These are phyloP conservation scores for Saguinus oedipus DNA, from an alignment of 2,797 vertebrate genomes.

Conservation along the genomic window DNA sequence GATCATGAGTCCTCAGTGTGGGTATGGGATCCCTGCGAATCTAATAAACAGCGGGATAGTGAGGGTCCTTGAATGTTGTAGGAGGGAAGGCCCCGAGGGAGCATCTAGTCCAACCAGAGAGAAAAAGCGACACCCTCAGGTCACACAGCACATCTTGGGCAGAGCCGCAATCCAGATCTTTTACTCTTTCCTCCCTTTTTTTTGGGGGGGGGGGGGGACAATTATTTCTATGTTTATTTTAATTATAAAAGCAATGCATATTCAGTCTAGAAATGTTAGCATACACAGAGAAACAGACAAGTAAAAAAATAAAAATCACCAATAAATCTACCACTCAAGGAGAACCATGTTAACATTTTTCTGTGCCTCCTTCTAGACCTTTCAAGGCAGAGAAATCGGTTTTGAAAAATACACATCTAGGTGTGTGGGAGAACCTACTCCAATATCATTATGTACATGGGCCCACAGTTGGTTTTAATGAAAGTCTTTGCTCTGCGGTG, in stretches of 20 bases:
- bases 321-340: neutral
- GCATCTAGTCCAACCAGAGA: neutral
- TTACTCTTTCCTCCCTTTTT: neutral
- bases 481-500: neutral
- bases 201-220: neutral
- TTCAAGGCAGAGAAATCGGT: conserved; percentile 23
- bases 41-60: neutral
- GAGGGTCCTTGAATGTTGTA: neutral
- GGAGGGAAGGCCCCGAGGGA: neutral
- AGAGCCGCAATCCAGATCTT: neutral
- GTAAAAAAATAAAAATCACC: neutral
- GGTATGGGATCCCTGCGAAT: neutral
- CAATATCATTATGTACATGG: neutral
- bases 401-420: conserved; percentile 28
- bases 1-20: neutral
- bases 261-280: conserved; percentile 14
- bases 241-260: conserved; percentile 28
- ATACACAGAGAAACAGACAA: neutral
- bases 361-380: conserved; percentile 47
- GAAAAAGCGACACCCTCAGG: neutral
- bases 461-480: neutral
- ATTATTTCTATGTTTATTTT: conserved; percentile 36
- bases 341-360: conserved; percentile 45
- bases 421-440: neutral
- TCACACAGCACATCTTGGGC: neutral